Evolutionary conservation across 1,140 invertebrate species (phyloP).

Genomic region (Caenorhabditis briggsae): DNA sequence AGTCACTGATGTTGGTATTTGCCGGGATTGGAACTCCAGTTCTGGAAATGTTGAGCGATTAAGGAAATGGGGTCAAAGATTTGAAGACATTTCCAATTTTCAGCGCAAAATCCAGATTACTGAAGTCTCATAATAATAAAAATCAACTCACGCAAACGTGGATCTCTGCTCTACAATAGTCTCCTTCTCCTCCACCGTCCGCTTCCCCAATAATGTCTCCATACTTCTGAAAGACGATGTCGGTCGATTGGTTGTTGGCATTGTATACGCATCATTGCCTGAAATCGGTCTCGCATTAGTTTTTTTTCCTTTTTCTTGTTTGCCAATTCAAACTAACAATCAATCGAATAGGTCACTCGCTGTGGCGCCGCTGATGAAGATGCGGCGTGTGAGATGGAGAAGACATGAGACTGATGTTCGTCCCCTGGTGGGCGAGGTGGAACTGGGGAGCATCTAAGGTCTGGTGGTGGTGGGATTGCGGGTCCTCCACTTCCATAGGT

Average conservation of each 20-base stretch:
- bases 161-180: conserved; percentile 57
- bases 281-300: background rate
- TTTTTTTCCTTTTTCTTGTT: background rate
- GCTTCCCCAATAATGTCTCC: conserved; percentile 57
- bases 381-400: conserved; percentile 17
- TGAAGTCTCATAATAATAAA: background rate
- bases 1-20: background rate
- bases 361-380: conserved; percentile 26
- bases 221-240: conserved; percentile 48
- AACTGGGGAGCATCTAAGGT: conserved; percentile 6
- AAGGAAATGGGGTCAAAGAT: too few species aligned
- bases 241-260: conserved; percentile 39
- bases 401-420: conserved; percentile 17
- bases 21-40: conserved; percentile 12
- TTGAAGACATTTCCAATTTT: too few species aligned
- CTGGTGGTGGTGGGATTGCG: conserved; percentile 12
- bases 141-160: conserved; percentile 1
- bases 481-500: background rate
- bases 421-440: conserved; percentile 33
- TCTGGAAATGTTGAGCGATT: background rate
- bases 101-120: too few species aligned
- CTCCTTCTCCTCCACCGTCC: conserved; percentile 59
- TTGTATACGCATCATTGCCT: conserved; percentile 39
- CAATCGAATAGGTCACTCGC: conserved; percentile 30
- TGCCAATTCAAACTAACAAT: conserved; percentile 5